These are phyloP conservation scores for Tetrax tetrax DNA, from an alignment of 2,113 vertebrate genomes.

Conservation along the genomic window DNA sequence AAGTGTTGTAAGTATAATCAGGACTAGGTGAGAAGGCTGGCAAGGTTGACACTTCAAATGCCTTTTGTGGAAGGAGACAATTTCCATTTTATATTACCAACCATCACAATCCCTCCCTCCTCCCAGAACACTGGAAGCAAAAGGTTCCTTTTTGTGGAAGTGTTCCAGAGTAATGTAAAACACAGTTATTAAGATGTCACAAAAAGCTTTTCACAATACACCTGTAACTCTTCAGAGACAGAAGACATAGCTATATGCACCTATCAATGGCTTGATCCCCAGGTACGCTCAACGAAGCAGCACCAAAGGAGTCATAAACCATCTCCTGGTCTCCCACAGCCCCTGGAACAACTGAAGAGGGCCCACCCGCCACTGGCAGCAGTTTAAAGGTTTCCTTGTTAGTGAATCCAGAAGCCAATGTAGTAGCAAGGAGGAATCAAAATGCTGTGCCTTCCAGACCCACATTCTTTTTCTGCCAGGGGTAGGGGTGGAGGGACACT, in stretches of 20 bases:
- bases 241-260: not conserved
- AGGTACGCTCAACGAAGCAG: not conserved
- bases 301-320: not conserved
- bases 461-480: not conserved
- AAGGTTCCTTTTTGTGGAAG: not conserved
- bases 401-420: not conserved
- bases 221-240: not conserved
- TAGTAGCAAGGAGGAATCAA: not conserved
- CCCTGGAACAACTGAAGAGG: not conserved
- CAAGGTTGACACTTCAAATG: not conserved
- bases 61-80: not conserved
- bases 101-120: not conserved
- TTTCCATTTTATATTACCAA: not conserved
- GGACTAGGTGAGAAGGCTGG: not conserved
- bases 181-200: not conserved
- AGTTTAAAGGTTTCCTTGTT: not conserved
- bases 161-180: not conserved
- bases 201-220: not conserved
- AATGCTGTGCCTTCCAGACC: not conserved
- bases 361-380: fast-evolving
- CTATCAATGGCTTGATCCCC: not conserved
- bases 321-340: not conserved
- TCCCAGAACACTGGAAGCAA: not conserved
- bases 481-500: not conserved
- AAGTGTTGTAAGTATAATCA: not conserved